Evolutionary conservation across 2,113 vertebrate species (phyloP).

Genomic region (Phrynosoma platyrhinos): DNA sequence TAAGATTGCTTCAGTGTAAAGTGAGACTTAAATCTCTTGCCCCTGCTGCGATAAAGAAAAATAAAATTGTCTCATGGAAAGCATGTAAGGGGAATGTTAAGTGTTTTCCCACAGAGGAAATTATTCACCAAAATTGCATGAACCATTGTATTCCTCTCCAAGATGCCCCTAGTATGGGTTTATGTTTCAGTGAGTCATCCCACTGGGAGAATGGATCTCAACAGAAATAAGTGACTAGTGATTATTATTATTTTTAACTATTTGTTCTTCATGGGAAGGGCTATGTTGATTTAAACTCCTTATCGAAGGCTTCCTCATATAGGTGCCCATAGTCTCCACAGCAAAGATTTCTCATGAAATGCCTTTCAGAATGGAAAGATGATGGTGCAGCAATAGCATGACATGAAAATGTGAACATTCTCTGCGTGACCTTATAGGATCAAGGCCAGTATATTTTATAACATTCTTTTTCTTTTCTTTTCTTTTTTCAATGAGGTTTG

Average conservation of each 20-base stretch:
- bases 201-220: slow-evolving; percentile 56
- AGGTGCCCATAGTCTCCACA: slow-evolving; percentile 55
- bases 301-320: slow-evolving; percentile 35
- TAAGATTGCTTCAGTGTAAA: slow-evolving; percentile 37
- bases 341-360: slow-evolving; percentile 41
- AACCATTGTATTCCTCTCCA: slow-evolving; percentile 66
- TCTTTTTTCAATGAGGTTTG: too few species aligned
- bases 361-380: slow-evolving; percentile 16
- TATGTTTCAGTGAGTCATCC: slow-evolving; percentile 69
- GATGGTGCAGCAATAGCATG: neutral
- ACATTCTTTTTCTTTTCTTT: too few species aligned
- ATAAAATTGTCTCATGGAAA: slow-evolving; percentile 65
- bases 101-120: slow-evolving; percentile 76
- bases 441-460: too few species aligned
- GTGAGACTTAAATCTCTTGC: slow-evolving; percentile 31
- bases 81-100: slow-evolving; percentile 57
- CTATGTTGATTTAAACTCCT: slow-evolving; percentile 40
- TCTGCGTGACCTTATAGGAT: neutral
- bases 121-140: slow-evolving; percentile 71
- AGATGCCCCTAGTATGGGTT: slow-evolving; percentile 66
- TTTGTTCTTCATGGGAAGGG: slow-evolving; percentile 47
- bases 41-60: slow-evolving; percentile 71
- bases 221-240: slow-evolving; percentile 67
- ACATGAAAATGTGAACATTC: neutral
- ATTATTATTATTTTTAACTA: slow-evolving; percentile 57